A percentile compares a stretch with the other conserved stretches of the same genome.
Conservation (phyloP, 2,113 vertebrate genomes). For the Ophiodon elongatus region DNA sequence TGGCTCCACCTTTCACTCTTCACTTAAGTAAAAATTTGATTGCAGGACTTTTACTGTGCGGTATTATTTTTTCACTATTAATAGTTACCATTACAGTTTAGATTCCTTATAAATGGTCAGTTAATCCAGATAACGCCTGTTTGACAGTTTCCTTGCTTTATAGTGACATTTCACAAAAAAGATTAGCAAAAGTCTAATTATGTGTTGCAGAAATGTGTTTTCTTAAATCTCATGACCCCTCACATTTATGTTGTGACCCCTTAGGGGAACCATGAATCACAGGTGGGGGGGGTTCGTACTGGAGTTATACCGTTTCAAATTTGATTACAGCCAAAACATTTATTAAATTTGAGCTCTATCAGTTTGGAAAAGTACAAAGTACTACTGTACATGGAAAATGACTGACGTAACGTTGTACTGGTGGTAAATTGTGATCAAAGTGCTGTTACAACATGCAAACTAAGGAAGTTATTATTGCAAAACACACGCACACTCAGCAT, state of each 20-base stretch:
- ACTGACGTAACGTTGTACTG: background rate
- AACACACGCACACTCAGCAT: background rate
- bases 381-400: slow-evolving; percentile 20
- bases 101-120: no score
- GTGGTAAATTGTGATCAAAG: background rate
- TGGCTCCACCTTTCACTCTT: no score
- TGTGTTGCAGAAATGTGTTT: background rate
- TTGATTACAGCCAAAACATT: background rate
- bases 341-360: background rate
- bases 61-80: no score
- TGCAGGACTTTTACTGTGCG: no score
- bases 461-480: slow-evolving; percentile 23
- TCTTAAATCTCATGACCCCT: background rate
- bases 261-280: background rate
- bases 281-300: background rate
- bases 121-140: no score
- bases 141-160: no score
- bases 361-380: slow-evolving; percentile 28
- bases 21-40: no score
- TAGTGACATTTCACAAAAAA: no score
- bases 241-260: background rate
- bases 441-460: background rate
- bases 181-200: no score
- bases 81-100: no score
- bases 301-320: background rate